Base-by-base conservation (phyloP, 2,888 invertebrate species). In the Pyrrhia umbra region DNA sequence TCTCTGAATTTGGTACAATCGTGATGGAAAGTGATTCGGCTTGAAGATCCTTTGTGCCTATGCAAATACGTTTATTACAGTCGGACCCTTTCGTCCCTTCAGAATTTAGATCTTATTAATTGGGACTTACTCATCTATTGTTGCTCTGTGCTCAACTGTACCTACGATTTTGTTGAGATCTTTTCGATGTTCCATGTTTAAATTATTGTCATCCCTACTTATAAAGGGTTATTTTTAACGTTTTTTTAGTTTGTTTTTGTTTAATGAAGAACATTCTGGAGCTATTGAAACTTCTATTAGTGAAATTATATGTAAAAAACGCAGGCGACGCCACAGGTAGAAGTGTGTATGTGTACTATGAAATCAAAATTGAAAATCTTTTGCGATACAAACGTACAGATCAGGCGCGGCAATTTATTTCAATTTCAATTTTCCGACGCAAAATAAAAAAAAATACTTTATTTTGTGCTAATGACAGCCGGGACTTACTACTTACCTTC, bases 61-160 rank as follows among this genome's bases (percentile, higher is more conserved):
- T 77, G 77, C 80, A 77, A 77, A 77, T 80, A 77, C 64, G 61
- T 77, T 77, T 80, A 63, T 77, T 73, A 67, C 68, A 57, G 57
- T 54, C 54, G 71, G 70, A 66, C 69, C 64, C 47, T 15, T 34
- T 27, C 56, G 77, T 66, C 74, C 55, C 55, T 76, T 45, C 40
- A 46, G 52, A 80, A 77, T 77, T 69, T 62, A 69, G 69, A 74
- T 66, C 61, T 80, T 74, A 77, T 77, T 77, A 80, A 77, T 77
- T 77, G 59, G 47, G 75, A 64, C 56, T 77, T 73, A 62, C 42
- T 39, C 34, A 15, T 55, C 69, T 73, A 69, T 77, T 80, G 63
- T 77, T 77, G 57, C 69, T 64, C 64, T 73, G 67, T 58, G 43
- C 54, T 59, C 52, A 61, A 69, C 59, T 79, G 69, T 80, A 69